Evolutionary conservation across 2,888 invertebrate genomes (phyloP).

Genomic region (Neoaliturus tenellus): DNA sequence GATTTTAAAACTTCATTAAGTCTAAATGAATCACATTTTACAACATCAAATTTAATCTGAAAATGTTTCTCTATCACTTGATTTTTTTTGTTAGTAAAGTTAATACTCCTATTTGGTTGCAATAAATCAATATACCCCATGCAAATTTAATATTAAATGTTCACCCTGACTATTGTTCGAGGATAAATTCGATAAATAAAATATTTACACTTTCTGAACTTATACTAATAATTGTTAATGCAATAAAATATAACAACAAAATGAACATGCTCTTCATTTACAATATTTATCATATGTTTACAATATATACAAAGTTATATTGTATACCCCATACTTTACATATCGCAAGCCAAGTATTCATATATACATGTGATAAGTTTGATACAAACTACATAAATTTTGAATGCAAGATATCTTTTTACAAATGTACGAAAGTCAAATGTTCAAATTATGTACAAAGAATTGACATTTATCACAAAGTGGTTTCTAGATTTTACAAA

Average conservation of each 20-base stretch:
- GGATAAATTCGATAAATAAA: too few species aligned
- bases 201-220: too few species aligned
- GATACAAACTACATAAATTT: slow-evolving; percentile 32
- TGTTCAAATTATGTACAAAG: slow-evolving; percentile 28
- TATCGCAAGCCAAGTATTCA: background rate
- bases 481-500: slow-evolving; percentile 3
- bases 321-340: background rate
- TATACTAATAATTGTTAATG: background rate
- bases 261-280: background rate
- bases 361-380: background rate
- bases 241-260: background rate
- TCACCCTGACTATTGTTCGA: too few species aligned
- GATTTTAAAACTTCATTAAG: too few species aligned
- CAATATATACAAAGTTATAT: slow-evolving; percentile 7
- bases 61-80: too few species aligned
- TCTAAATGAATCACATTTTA: too few species aligned
- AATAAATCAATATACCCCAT: too few species aligned
- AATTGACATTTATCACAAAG: slow-evolving; percentile 47
- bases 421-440: background rate
- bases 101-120: too few species aligned
- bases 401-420: background rate
- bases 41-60: too few species aligned
- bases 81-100: too few species aligned
- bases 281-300: background rate
- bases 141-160: too few species aligned